phyloP scores from a whole-genome alignment of 2,113 vertebrate species.

The Chloebia gouldiae region DNA sequence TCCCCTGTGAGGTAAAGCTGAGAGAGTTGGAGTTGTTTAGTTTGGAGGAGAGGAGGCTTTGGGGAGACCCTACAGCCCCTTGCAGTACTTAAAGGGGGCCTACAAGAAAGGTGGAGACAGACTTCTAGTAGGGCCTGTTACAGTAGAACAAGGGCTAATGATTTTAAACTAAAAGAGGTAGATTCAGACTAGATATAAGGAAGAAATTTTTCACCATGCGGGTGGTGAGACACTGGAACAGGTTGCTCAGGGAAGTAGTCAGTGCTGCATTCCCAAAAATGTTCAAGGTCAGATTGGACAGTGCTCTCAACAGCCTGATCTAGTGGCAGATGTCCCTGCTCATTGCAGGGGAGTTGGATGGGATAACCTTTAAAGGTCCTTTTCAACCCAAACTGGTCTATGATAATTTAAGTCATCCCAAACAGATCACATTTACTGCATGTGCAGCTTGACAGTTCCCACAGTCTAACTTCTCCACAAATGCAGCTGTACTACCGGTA shows the following conservation, averaged over 20 bases:
- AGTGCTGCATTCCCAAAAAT: not conserved
- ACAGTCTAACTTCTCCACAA: not conserved
- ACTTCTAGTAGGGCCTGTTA: not conserved
- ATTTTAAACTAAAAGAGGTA: not conserved
- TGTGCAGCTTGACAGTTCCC: not conserved
- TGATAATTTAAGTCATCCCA: not conserved
- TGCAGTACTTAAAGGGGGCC: not conserved
- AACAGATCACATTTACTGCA: not conserved
- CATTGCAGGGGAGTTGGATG: accelerated
- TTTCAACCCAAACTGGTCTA: not conserved
- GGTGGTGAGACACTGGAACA: not conserved
- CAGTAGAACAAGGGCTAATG: not conserved
- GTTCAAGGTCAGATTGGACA: not conserved
- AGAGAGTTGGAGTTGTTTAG: not conserved
- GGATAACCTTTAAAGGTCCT: not conserved
- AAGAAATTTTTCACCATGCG: not conserved
- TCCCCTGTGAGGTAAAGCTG: not conserved
- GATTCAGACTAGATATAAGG: not conserved
- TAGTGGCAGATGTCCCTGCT: not conserved
- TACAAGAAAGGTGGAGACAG: not conserved
- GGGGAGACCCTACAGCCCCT: not conserved
- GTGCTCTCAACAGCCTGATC: not conserved
- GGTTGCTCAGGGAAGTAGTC: not conserved
- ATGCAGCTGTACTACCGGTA: not conserved
- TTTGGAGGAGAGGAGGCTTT: not conserved